Evolutionary conservation across 2,888 invertebrate genomes (phyloP).

Genomic region (Druceiella hillmani): DNA sequence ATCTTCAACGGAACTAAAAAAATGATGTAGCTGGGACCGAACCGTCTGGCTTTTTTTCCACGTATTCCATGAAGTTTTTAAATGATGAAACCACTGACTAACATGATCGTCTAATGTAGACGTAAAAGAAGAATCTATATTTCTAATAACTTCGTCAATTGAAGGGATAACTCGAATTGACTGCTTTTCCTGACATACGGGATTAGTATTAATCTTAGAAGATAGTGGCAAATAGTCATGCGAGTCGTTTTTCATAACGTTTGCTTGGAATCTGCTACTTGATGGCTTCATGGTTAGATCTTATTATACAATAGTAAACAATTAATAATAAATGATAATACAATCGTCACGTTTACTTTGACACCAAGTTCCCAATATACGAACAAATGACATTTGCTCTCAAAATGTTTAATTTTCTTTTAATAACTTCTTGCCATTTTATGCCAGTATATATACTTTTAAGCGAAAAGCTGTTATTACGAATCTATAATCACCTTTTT

Average conservation of each 20-base stretch:
- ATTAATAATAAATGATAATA: neutral
- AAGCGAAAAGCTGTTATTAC: too few species aligned
- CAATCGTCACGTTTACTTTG: neutral
- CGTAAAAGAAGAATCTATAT: too few species aligned
- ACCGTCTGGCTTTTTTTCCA: constrained; percentile 54
- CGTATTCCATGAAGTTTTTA: constrained; percentile 41
- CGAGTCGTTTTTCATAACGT: too few species aligned
- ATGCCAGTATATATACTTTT: too few species aligned
- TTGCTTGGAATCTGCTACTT: too few species aligned
- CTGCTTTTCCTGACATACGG: constrained; percentile 35
- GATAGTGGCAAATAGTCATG: too few species aligned
- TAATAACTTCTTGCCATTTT: too few species aligned
- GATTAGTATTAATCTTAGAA: too few species aligned
- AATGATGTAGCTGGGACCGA: constrained; percentile 42
- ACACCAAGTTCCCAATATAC: constrained; percentile 1
- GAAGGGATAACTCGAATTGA: constrained; percentile 47
- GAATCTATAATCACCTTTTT: too few species aligned
- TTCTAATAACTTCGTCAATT: constrained; percentile 37
- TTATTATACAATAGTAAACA: too few species aligned
- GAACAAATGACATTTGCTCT: constrained; percentile 4
- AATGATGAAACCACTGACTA: constrained; percentile 38
- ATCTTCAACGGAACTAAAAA: constrained; percentile 48
- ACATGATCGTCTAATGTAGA: constrained; percentile 35
- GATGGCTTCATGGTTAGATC: too few species aligned
- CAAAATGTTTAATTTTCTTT: constrained; percentile 6